Percentiles rank a stretch among this genome's conserved stretches.
Conservation (phyloP, 2,797 vertebrate species). For the Coendou prehensilis region DNA sequence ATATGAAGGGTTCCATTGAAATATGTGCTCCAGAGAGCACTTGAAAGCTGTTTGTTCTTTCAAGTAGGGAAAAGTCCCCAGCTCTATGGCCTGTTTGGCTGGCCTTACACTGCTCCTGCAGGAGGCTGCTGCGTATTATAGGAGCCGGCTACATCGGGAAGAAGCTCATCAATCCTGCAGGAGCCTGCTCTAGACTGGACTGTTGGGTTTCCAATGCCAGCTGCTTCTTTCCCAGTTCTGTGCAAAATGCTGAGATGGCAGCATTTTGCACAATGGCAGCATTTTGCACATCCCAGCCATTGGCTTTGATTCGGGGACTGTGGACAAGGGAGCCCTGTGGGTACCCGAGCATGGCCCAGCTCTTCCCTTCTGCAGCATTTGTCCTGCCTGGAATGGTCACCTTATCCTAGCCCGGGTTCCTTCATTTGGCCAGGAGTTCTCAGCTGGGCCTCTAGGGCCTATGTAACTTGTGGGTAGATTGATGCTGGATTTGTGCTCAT, state of each 20-base stretch:
- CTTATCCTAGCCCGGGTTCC: not conserved
- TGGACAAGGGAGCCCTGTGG: not conserved
- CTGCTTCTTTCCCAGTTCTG: not conserved
- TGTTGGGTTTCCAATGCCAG: not conserved
- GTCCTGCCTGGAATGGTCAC: not conserved
- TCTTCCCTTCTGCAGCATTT: not conserved
- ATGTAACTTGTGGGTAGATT: constrained; percentile 67
- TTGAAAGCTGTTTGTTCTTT: constrained; percentile 77
- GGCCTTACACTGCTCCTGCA: not conserved
- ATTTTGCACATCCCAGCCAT: not conserved
- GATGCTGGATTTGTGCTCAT: constrained; percentile 74
- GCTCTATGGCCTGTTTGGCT: not conserved
- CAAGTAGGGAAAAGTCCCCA: constrained; percentile 59
- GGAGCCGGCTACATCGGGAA: not conserved
- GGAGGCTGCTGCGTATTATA: not conserved
- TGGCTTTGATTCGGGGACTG: not conserved
- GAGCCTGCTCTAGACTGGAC: not conserved
- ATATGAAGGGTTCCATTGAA: constrained; percentile 75
- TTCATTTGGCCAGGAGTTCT: constrained; percentile 13
- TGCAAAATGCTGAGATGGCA: not conserved
- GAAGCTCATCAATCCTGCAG: too few relatives aligned
- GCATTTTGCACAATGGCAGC: constrained; percentile 6
- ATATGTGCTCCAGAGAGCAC: constrained; percentile 67
- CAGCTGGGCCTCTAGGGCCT: constrained; percentile 34
- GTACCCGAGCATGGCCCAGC: not conserved